Base-by-base conservation (phyloP, 2,113 vertebrate species). In the Kryptolebias marmoratus region DNA sequence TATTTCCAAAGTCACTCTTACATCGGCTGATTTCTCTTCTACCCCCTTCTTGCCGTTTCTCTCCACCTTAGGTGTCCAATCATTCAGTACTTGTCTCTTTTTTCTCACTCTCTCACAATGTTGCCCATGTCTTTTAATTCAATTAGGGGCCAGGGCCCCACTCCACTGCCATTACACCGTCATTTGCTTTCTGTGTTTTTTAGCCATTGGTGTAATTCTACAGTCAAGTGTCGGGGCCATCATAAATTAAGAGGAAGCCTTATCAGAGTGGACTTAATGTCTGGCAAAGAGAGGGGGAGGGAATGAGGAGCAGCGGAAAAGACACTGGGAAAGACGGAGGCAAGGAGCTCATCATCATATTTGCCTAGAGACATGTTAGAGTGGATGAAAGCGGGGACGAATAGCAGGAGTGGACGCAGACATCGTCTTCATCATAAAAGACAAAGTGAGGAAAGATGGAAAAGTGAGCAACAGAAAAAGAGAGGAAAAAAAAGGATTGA, bases 81-180 rank as follows among this genome's bases (percentile, higher is more conserved):
- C 81, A 82, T 56, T 67, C 65, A 76, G 55, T 62, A 68, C 79
- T 84, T 77, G 54, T 77, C 75, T 82, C 31, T 60, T 39, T 68
- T 42, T 45, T 53, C 27, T 60, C 54, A n/a, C 75, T 73, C 62
- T 73, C 81, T 76, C 71, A 83, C 85, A 68, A 65, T 72, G 67
- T 80, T 80, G 79, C 70, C 77, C 70, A 79, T 87, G 85, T 92
- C 93, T 97, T 96, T 98, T 98, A 98, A 98, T 98, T 98, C 95
- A 98, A 97, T 98, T 98, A 98, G 94, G 94, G 91, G 87, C 93
- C 92, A 93, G 94, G 95, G 89, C 89, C 95, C 93, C 90, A 94
- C 93, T 95, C 92, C 85, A 83, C 92, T 93, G 94, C 95, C 94
- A 95, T 96, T 96, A 96, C 93, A 93, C 88, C 91, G 94, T 95